Base-by-base conservation (phyloP, 2,888 invertebrate species). In the Sipha maydis region DNA sequence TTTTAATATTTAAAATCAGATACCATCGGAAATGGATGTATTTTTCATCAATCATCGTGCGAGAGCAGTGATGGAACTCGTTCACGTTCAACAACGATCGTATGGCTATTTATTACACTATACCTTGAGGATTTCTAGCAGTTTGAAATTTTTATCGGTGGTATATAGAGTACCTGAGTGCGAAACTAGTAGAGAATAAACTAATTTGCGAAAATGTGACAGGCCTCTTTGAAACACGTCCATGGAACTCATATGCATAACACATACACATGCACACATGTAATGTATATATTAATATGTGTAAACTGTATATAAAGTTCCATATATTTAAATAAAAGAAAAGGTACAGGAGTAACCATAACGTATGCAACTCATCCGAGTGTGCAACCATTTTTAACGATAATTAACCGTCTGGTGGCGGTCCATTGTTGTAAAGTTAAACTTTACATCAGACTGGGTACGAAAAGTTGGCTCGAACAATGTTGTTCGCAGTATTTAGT, bases 381-480 rank as follows among this genome's bases (percentile, higher is more conserved):
- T 71, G 79, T 56, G 67, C 8, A 31, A 54, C 25, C 34, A 73
- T 83, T 73, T 73, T 83, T 34, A 73, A 83, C 54, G 73, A 56
- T 73, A 73, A 83, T 83, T 83, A 34, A 83, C 73, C 73, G 83
- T 73, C 56, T 38, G 71, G 28, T 28, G 69, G 71, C 17, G 54
- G 73, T 73, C 83, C 73, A 80, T 73, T 83, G 83, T 73, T 73
- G 83, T 34, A n/a, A 28, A 83, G 54, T 83, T 56, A 75, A 38
- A 61, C 61, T 84, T 84, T 28, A 84, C 61, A 41, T 61, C 56
- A 41, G 75, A 48, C 34, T 28, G 75, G 21, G 21, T 38, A 84
- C 83, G 38, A 61, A 84, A 84, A 75, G 75, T 84, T 75, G 83
- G 75, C 75, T 56, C 75, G 61, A 41, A 84, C 61, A 73, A 73